A percentile compares a stretch with the other conserved stretches of the same genome.
Evolutionary conservation across 2,888 invertebrate species (phyloP).

Genomic region (Drosophila diplacantha): DNA sequence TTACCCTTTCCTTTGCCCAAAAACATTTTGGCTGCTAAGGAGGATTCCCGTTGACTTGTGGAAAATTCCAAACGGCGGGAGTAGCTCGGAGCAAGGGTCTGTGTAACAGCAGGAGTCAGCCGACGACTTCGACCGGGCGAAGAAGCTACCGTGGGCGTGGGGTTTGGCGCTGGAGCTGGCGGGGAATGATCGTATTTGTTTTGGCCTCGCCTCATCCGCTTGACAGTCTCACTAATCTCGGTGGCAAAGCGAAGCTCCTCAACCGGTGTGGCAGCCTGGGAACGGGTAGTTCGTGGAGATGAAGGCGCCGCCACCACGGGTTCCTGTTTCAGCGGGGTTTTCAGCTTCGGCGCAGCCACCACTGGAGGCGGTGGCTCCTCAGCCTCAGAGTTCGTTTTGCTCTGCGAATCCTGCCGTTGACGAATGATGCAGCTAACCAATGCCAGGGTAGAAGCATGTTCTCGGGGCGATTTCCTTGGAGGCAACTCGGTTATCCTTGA

Average conservation of each 20-base stretch:
- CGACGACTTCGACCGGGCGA: slow-evolving; percentile 51
- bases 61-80: slow-evolving; percentile 44
- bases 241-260: slow-evolving; percentile 76
- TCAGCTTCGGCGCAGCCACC: slow-evolving; percentile 9
- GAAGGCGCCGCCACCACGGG: slow-evolving; percentile 3
- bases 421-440: slow-evolving; percentile 85
- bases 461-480: slow-evolving; percentile 90
- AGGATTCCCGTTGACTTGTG: slow-evolving; percentile 6
- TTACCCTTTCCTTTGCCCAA: slow-evolving; percentile 54
- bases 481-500: slow-evolving; percentile 73
- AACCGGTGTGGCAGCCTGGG: slow-evolving; percentile 70
- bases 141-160: background rate
- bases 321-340: slow-evolving; percentile 39
- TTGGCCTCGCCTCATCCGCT: slow-evolving; percentile 75
- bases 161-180: slow-evolving; percentile 44
- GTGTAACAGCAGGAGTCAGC: slow-evolving; percentile 25
- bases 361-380: slow-evolving; percentile 60
- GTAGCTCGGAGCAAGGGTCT: slow-evolving; percentile 21
- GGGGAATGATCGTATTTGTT: slow-evolving; percentile 74
- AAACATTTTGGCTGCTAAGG: slow-evolving; percentile 20
- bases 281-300: slow-evolving; percentile 57
- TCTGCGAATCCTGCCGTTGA: slow-evolving; percentile 74
- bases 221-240: slow-evolving; percentile 77
- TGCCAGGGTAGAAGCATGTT: slow-evolving; percentile 92
- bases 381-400: slow-evolving; percentile 72